Conservation (phyloP, 2,888 invertebrate genomes). For the Piscicola geometra region DNA sequence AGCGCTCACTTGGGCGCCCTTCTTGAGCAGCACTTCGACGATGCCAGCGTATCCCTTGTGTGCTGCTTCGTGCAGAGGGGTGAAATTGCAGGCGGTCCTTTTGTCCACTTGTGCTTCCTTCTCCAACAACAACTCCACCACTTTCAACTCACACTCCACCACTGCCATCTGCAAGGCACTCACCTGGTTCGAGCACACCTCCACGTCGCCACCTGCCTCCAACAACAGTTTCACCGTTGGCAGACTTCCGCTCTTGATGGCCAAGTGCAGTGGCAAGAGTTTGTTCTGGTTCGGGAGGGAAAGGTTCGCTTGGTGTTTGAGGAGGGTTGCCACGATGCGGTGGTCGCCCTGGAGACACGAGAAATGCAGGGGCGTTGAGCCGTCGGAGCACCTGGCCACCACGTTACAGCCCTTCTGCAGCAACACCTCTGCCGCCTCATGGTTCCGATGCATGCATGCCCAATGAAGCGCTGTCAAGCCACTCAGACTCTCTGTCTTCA, state of each 20-base stretch:
- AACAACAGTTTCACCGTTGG: conserved; percentile 39
- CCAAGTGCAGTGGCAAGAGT: conserved; percentile 42
- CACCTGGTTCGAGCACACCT: conserved; percentile 41
- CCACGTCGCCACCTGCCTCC: conserved; percentile 38
- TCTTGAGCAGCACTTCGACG: conserved; percentile 32
- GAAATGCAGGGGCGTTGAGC: conserved; percentile 43
- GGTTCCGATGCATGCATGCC: conserved; percentile 41
- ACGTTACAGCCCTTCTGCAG: conserved; percentile 38
- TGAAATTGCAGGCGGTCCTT: conserved; percentile 33
- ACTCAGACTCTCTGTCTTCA: conserved; percentile 38
- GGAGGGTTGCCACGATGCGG: conserved; percentile 25
- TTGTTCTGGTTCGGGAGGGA: conserved; percentile 9
- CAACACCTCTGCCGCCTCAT: conserved; percentile 36
- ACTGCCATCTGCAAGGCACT: conserved; percentile 44
- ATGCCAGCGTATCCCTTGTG: conserved; percentile 39
- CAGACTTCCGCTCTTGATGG: conserved; percentile 42
- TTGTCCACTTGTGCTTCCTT: conserved; percentile 38
- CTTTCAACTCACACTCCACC: conserved; percentile 39
- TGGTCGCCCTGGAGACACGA: conserved; percentile 43
- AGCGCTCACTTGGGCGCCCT: conserved; percentile 37
- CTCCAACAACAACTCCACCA: conserved; percentile 40
- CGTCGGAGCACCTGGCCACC: conserved; percentile 42
- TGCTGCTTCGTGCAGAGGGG: conserved; percentile 41
- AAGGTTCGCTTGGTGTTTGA: conserved; percentile 23
- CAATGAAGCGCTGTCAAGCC: conserved; percentile 43